Conservation (phyloP, 2,797 vertebrate species). For the Syncerus caffer region DNA sequence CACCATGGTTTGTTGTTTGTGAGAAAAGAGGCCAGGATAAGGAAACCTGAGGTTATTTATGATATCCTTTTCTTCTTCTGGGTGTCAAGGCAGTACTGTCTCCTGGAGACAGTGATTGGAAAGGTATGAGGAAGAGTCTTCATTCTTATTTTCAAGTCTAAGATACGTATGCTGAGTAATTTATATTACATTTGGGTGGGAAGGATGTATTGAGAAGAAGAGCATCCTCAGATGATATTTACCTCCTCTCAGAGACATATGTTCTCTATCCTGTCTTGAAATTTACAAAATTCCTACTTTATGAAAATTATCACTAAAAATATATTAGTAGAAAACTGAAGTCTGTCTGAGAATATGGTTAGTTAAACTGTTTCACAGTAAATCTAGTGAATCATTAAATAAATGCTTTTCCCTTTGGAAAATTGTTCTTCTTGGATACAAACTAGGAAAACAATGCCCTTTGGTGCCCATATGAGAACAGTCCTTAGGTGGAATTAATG, state of each 20-base stretch:
- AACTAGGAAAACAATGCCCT: not conserved
- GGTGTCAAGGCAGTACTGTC: not conserved
- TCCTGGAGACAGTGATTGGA: not conserved
- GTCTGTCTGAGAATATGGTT: not conserved
- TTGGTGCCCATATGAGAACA: not conserved
- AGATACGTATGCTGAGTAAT: not conserved
- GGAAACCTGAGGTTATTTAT: not conserved
- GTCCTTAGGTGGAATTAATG: not conserved
- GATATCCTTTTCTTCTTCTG: not conserved
- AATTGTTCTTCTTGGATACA: not conserved
- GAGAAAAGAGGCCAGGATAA: not conserved
- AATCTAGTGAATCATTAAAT: conserved; percentile 24
- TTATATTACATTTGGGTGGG: not conserved
- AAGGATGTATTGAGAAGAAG: not conserved
- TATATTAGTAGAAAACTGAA: conserved; percentile 7
- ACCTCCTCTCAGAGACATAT: not conserved
- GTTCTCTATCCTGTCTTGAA: not conserved
- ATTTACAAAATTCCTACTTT: not conserved
- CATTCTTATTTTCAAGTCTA: not conserved
- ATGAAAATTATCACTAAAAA: conserved; percentile 19
- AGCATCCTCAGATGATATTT: not conserved
- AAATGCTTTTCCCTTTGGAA: not conserved
- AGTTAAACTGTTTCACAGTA: conserved; percentile 26
- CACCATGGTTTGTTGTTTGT: not conserved
- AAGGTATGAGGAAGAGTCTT: not conserved